Evolutionary conservation across 1,140 invertebrate genomes (phyloP), one percentile per base, ranked within the genome.

Genomic region (Halictus rubicundus): DNA sequence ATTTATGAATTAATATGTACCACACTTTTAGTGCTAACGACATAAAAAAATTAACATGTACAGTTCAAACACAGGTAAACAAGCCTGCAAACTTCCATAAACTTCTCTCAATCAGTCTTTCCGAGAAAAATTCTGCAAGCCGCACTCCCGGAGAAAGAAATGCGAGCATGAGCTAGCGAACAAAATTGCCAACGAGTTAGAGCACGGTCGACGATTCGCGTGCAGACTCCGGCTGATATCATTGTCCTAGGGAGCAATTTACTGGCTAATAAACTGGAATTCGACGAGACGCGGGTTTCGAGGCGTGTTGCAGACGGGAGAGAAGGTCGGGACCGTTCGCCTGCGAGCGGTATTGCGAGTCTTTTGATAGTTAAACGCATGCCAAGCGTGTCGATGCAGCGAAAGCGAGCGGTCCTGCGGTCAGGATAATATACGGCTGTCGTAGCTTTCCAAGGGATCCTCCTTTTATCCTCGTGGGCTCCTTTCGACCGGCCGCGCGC

Each of bases 371-470:
- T 70, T 80, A 60, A 77, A 76, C 60, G 68, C 61, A 85, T 63
- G 42, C 71, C 80, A 71, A 61, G 76, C 81, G 60, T 84, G 70
- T 82, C 80, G 80, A 65, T 16, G 81, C 57, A n/a, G 82, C 78
- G 82, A 84, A 84, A 81, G 82, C 75, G 65, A 69, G 49, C 68
- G 59, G 39, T 64, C 60, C 27, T 52, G 74, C 61, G 76, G 68
- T 25, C 66, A 57, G 65, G 71, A 84, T 79, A 84, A 84, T 71
- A 19, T 54, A 66, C 39, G 49, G 54, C 57, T 60, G 37, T 80
- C 83, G 54, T 27, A 49, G 60, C 61, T 79, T 46, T 32, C 39
- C 37, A 68, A 54, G 61, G 52, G 59, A 82, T 73, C 32, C 68
- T 78, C 75, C 52, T 65, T 72, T 72, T 57, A 54, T 39, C 49